A percentile compares a stretch with the other conserved stretches of the same genome.
Evolutionary conservation across 2,888 invertebrate genomes (phyloP).

Genomic region (Ganaspis brasiliensis): DNA sequence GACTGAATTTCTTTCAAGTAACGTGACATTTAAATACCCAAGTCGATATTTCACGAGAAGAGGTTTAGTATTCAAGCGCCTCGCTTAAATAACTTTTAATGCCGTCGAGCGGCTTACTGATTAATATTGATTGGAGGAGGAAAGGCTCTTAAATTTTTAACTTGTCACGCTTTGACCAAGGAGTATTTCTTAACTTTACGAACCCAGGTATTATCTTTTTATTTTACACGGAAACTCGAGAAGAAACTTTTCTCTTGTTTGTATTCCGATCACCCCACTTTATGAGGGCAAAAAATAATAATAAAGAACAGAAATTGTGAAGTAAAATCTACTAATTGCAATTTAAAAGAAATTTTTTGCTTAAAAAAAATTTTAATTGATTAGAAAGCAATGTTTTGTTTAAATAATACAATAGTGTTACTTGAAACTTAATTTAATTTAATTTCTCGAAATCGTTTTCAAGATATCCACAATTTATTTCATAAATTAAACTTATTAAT

Average conservation of each 20-base stretch:
- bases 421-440: no score
- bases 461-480: no score
- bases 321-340: not conserved
- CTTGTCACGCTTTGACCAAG: constrained; percentile 13
- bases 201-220: constrained; percentile 7
- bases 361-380: no score
- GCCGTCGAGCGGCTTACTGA: constrained; percentile 17
- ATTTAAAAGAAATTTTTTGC: no score
- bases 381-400: no score
- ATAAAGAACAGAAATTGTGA: not conserved
- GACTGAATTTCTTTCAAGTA: constrained; percentile 10
- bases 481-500: no score
- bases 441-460: no score
- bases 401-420: no score
- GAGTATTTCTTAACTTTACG: constrained; percentile 26
- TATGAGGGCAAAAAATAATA: not conserved
- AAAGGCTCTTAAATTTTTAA: constrained; percentile 31
- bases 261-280: not conserved
- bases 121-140: constrained; percentile 24
- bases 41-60: constrained; percentile 24
- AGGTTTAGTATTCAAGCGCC: constrained; percentile 34
- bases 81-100: constrained; percentile 39
- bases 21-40: constrained; percentile 28
- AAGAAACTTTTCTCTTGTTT: constrained; percentile 6
- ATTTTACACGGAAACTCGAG: not conserved